Evolutionary conservation across 2,797 vertebrate species (phyloP).

Genomic region (Selene dorsalis): DNA sequence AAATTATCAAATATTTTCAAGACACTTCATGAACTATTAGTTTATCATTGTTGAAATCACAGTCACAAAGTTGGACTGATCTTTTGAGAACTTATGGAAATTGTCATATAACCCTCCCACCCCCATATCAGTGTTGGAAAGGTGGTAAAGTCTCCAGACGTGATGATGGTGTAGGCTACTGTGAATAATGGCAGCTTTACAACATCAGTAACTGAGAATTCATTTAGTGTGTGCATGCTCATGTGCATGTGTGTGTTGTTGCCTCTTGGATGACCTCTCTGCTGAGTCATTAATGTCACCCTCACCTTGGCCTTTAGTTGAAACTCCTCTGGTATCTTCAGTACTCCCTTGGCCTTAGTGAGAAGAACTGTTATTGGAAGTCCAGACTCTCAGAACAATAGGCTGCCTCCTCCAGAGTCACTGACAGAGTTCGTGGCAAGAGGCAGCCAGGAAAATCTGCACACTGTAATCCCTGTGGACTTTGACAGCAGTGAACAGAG

Average conservation of each 20-base stretch:
- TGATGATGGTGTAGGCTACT: no score
- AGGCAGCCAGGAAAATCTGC: conserved; percentile 32
- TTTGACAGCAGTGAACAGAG: conserved; percentile 48
- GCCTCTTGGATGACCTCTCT: conserved; percentile 36
- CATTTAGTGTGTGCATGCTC: neutral
- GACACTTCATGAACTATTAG: no score
- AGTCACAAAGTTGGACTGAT: no score
- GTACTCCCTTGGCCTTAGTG: conserved; percentile 26
- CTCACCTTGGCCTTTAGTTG: conserved; percentile 33
- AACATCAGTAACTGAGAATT: no score
- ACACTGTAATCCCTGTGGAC: conserved; percentile 47
- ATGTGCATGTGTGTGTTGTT: neutral
- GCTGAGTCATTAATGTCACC: conserved; percentile 40
- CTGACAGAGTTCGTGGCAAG: conserved; percentile 38
- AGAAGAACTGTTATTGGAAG: conserved; percentile 32
- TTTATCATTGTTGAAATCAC: no score
- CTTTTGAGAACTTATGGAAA: no score
- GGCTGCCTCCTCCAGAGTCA: conserved; percentile 18
- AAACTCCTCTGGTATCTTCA: conserved; percentile 31
- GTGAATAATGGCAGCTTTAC: no score
- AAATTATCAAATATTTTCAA: no score
- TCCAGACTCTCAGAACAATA: conserved; percentile 10
- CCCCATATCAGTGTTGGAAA: no score
- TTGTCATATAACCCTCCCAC: no score
- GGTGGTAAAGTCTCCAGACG: no score